Evolutionary conservation across 2,888 invertebrate species (phyloP), one percentile per base, ranked within the genome.

Genomic region (Leucoma salicis): DNA sequence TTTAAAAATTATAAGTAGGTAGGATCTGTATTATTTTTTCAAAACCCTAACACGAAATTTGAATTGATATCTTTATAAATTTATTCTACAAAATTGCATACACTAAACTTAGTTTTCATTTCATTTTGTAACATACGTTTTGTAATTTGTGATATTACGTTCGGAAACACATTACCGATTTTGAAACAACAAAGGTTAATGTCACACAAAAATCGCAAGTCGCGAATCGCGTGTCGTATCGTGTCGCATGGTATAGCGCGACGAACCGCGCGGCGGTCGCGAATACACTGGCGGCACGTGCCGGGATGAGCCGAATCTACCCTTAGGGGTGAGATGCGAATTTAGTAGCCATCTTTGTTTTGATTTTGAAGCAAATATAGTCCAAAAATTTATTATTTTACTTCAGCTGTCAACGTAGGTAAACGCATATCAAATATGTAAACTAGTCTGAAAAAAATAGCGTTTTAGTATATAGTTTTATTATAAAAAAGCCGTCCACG

Each of bases 201-300:
- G 35, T 39, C 35, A 25, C 34, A 31, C 24, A n/a, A 47, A 49
- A 44, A 46, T 29, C 29, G 29, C 29, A 46, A 46, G 46, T 47
- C 45, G 42, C 51, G 33, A 39, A 40, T 53, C 53, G 48, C 52
- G 42, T 48, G 50, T 43, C 47, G 33, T 15, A 32, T 53, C 45
- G 42, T 48, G 46, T 48, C 44, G 45, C 42, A 40, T 46, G 6
- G 37, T 13, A 21, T 13, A 34, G 46, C 39, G 51, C 50, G 63
- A 61, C 68, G 69, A 71, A 75, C 80, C 82, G 83, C 79, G 74
- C 83, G 75, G 63, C 66, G 62, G 79, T 69, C 78, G 78, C 78
- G 82, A 76, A 69, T 75, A 78, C 78, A 81, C 82, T 82, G 81
- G 64, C 52, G 66, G 78, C 86, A 86, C 87, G 85, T 85, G 85